Evolutionary conservation across 2,113 vertebrate genomes (phyloP).

Genomic region (Tragelaphus buxtoni): DNA sequence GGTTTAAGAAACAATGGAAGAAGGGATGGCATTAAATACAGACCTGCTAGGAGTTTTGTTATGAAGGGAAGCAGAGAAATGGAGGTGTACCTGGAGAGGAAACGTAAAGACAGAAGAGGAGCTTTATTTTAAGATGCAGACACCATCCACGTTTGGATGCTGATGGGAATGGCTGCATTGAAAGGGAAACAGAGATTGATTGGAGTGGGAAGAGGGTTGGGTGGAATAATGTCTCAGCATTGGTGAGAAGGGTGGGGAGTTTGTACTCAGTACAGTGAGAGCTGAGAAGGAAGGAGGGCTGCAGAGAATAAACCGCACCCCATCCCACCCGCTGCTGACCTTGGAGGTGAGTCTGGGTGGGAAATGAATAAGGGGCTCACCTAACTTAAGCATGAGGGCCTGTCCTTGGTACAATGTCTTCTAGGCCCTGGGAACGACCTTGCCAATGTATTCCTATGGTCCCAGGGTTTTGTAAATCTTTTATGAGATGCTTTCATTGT

Average conservation of each 20-base stretch:
- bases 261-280: too few relatives aligned
- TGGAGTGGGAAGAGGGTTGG: neutral
- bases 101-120: neutral
- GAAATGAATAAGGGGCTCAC: neutral
- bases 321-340: neutral
- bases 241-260: neutral
- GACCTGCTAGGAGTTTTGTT: neutral
- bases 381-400: accelerated
- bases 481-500: neutral
- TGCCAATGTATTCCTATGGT: neutral
- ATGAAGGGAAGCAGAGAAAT: neutral
- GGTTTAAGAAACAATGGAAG: neutral
- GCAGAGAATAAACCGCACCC: neutral
- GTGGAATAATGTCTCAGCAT: neutral
- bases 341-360: neutral
- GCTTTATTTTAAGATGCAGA: neutral
- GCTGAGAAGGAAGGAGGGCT: neutral
- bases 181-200: neutral
- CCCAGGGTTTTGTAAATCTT: neutral
- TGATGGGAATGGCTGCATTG: neutral
- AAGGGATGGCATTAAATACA: neutral
- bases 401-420: neutral
- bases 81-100: neutral
- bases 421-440: neutral
- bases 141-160: neutral